Evolutionary conservation across 2,888 invertebrate genomes (phyloP).

Genomic region (Ditylenchus weischeri): DNA sequence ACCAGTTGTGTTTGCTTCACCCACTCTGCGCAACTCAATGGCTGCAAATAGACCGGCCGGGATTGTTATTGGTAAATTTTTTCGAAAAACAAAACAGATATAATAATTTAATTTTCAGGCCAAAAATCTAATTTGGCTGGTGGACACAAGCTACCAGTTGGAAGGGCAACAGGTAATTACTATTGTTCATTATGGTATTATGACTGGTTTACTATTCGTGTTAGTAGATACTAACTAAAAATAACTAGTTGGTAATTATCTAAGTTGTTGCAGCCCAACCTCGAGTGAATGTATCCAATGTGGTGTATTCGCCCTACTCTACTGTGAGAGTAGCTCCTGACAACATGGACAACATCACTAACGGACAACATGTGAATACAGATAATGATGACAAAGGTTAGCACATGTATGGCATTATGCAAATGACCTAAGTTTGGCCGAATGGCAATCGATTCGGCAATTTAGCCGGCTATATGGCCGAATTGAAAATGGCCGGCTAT

Average conservation of each 20-base stretch:
- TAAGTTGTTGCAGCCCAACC: conserved; percentile 42
- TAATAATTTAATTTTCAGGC: conserved; percentile 18
- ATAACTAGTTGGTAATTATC: too few relatives aligned
- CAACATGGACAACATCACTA: conserved; percentile 19
- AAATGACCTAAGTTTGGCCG: not conserved
- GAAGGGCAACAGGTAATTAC: conserved; percentile 38
- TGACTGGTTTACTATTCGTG: too few relatives aligned
- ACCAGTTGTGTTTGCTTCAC: conserved; percentile 47
- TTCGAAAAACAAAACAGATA: not conserved
- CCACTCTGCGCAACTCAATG: conserved; percentile 30
- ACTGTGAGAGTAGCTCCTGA: conserved; percentile 22
- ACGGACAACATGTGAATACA: too few relatives aligned
- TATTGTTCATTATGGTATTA: too few relatives aligned
- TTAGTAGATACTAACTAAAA: too few relatives aligned
- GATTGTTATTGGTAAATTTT: conserved; percentile 10
- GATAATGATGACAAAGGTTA: not conserved
- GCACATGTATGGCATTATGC: not conserved
- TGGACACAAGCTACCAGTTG: conserved; percentile 48
- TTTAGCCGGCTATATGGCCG: too few relatives aligned
- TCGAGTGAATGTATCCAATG: conserved; percentile 51
- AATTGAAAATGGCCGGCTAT: too few relatives aligned
- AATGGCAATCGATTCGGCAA: too few relatives aligned
- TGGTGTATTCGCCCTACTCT: conserved; percentile 33
- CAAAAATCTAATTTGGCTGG: conserved; percentile 17
- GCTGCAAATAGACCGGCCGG: conserved; percentile 10